Evolutionary conservation across 2,797 vertebrate genomes (phyloP).

Genomic region (Poliocrania exsul): DNA sequence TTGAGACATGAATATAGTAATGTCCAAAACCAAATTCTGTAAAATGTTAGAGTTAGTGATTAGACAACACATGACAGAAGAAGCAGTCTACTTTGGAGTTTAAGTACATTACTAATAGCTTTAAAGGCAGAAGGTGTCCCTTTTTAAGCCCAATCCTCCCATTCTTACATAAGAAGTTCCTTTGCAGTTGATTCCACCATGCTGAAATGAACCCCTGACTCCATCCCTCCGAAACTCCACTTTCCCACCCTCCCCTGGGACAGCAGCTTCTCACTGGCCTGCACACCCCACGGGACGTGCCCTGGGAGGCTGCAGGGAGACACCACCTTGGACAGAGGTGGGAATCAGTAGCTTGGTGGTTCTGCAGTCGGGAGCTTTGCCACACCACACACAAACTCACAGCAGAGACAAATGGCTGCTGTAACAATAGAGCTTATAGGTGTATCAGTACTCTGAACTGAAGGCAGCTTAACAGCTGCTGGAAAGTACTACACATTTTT

Average conservation of each 20-base stretch:
- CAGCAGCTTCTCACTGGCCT: background rate
- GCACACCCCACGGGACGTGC: background rate
- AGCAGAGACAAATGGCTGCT: background rate
- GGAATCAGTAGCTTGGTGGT: background rate
- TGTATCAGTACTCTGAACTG: constrained; percentile 19
- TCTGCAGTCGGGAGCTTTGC: background rate
- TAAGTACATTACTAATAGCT: constrained; percentile 26
- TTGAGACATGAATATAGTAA: constrained; percentile 9
- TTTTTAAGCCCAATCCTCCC: constrained; percentile 29
- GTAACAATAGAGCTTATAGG: constrained; percentile 34
- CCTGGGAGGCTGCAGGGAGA: fast-evolving
- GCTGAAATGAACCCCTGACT: background rate
- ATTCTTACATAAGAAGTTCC: constrained; percentile 6
- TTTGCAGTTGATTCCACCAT: background rate
- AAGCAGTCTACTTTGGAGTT: constrained; percentile 17
- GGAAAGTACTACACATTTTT: background rate
- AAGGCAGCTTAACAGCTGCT: constrained; percentile 13
- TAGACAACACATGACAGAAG: background rate
- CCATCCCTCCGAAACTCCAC: fast-evolving
- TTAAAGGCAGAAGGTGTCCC: constrained; percentile 35
- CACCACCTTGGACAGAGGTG: background rate
- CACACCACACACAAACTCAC: background rate
- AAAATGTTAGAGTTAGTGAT: constrained; percentile 20
- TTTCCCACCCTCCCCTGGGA: background rate
- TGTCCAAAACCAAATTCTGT: constrained; percentile 14